These are phyloP conservation scores for Fragum sueziense DNA, from an alignment of 2,888 invertebrate genomes.

Conservation along the genomic window DNA sequence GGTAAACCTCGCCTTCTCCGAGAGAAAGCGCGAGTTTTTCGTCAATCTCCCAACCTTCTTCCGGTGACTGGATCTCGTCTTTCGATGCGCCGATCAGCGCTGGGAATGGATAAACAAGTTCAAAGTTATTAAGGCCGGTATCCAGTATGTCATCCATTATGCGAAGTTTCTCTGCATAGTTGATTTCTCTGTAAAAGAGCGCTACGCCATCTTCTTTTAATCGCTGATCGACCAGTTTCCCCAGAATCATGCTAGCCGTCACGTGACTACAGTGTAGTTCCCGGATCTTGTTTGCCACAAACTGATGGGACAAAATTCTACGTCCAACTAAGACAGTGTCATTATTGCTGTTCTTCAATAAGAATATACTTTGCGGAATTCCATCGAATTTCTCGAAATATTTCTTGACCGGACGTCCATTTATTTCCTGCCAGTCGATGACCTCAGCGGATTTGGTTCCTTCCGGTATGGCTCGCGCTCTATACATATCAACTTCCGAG, in stretches of 20 bases:
- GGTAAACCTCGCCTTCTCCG: conserved; percentile 61
- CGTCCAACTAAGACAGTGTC: conserved; percentile 58
- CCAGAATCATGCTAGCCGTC: conserved; percentile 63
- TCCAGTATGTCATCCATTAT: conserved; percentile 62
- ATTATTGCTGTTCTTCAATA: conserved; percentile 45
- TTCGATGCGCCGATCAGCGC: conserved; percentile 52
- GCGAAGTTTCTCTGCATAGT: conserved; percentile 55
- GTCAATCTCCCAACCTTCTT: conserved; percentile 66
- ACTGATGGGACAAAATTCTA: conserved; percentile 64
- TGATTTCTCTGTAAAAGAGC: conserved; percentile 60
- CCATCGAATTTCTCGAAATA: conserved; percentile 62
- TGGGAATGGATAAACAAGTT: conserved; percentile 65
- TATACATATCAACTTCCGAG: conserved; percentile 60
- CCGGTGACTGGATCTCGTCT: conserved; percentile 64
- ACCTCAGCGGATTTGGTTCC: conserved; percentile 36
- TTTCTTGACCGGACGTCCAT: conserved; percentile 38
- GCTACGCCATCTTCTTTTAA: conserved; percentile 60
- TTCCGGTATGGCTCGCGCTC: conserved; percentile 50
- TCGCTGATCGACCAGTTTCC: conserved; percentile 63
- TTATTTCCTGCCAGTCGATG: conserved; percentile 59
- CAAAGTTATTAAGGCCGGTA: conserved; percentile 51
- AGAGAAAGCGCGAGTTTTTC: conserved; percentile 60
- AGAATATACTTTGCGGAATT: conserved; percentile 64
- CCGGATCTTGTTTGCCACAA: conserved; percentile 61
- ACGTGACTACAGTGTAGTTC: conserved; percentile 68